Base-by-base conservation (phyloP, 2,888 invertebrate genomes). In the Smittia aterrima region DNA sequence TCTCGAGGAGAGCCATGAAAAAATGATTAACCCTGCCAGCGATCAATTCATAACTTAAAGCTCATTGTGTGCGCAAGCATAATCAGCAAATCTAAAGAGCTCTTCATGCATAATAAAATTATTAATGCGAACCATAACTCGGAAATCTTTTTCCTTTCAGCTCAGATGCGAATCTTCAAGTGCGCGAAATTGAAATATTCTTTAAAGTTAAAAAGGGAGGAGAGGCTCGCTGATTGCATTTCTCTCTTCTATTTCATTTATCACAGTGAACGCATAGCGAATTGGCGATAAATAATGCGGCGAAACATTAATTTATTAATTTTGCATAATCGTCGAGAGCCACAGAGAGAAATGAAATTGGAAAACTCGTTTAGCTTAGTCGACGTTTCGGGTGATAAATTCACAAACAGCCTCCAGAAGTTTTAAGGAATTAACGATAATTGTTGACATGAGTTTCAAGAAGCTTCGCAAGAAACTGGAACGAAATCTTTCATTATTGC, bases 31-130 rank as follows among this genome's bases (percentile, higher is more conserved):
- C 58, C 58, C 58, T 18, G 58, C 16, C 58, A 18, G 58, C 58
- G 18, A 58, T 22, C 58, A 58, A 58, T 58, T 58, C 58, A 7
- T 22, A 22, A 20, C 32, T 32, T 32, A 32, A 32, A 9, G 58
- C 58, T 20, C 18, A 58, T 58, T 20, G 22, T 20, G 20, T 7
- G 22, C 9, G 58, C n/a, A 20, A 18, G 22, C 18, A 20, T 58
- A 47, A 47, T 47, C 47, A 47, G 47, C 47, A 16, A 47, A 47
- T 47, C 47, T 47, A 11, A 32, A 47, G 47, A 47, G 9, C 16
- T 38, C 38, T 66, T 66, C 66, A 66, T 66, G 66, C 38, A 66
- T 40, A 40, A 66, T 66, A 66, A 66, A 27, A 25, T 9, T 25
- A 25, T 64, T 22, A 22, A 64, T 64, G n/a, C 6, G 25, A 66